Evolutionary conservation across 2,888 invertebrate species (phyloP).

Genomic region (Melipona beecheii): DNA sequence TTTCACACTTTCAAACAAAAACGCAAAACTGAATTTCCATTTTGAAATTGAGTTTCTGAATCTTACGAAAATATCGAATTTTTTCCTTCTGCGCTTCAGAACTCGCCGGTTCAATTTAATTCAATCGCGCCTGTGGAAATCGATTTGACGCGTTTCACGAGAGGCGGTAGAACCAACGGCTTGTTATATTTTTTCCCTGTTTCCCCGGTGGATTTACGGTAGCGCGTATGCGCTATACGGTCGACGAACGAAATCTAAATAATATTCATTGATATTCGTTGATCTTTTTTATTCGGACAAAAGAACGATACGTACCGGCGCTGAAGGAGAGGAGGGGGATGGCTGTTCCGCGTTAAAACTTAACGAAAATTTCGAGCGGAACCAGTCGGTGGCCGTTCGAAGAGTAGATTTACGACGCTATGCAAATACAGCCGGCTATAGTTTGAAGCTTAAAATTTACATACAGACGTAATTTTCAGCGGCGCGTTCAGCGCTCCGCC

Average conservation of each 20-base stretch:
- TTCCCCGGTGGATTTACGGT: constrained; percentile 13
- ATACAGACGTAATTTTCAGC: constrained; percentile 62
- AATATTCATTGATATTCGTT: constrained; percentile 23
- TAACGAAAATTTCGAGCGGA: constrained; percentile 53
- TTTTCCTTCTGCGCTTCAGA: neutral
- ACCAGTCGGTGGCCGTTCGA: constrained; percentile 53
- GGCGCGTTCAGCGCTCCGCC: constrained; percentile 40
- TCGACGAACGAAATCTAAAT: neutral
- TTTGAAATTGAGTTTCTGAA: too few relatives aligned
- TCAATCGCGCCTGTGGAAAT: neutral
- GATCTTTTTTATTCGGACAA: constrained; percentile 27
- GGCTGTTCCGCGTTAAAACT: constrained; percentile 48
- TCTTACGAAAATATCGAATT: neutral
- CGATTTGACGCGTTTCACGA: constrained; percentile 15
- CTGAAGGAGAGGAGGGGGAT: too few relatives aligned
- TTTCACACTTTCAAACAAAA: too few relatives aligned
- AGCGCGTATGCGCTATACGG: neutral
- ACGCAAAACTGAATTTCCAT: too few relatives aligned
- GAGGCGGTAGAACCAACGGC: neutral
- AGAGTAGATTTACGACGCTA: constrained; percentile 58
- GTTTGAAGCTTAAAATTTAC: constrained; percentile 65
- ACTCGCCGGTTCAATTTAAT: neutral
- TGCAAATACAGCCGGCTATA: constrained; percentile 56
- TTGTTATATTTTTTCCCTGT: neutral
- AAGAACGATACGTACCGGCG: neutral